Percentiles rank a stretch among this genome's conserved stretches.
Conservation (phyloP, 2,113 vertebrate species). For the Felis chaus region DNA sequence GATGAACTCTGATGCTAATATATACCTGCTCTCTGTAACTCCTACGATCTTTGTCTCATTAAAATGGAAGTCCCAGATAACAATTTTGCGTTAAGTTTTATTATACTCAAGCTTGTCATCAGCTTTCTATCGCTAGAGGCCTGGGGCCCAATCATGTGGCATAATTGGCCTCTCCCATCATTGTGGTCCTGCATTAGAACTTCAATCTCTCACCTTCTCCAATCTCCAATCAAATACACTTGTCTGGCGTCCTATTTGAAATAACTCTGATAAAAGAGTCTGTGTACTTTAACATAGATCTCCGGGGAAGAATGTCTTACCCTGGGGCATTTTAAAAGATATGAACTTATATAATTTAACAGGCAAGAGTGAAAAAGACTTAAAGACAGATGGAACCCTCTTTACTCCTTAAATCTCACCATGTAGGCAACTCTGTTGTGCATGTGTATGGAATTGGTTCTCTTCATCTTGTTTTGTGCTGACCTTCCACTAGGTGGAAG, state of each 20-base stretch:
- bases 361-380: not conserved
- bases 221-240: not conserved
- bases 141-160: not conserved
- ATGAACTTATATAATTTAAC: not conserved
- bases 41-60: not conserved
- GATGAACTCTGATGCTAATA: not conserved
- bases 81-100: not conserved
- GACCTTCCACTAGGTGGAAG: constrained; percentile 44
- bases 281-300: not conserved
- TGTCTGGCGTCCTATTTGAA: not conserved
- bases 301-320: not conserved
- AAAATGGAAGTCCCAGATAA: not conserved
- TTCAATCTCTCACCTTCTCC: not conserved
- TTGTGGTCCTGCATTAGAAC: not conserved
- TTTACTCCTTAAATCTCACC: not conserved
- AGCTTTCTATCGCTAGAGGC: not conserved
- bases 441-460: not conserved
- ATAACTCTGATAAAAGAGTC: not conserved
- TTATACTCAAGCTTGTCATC: not conserved
- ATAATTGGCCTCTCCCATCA: not conserved
- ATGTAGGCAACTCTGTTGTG: not conserved
- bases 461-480: not conserved
- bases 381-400: not conserved
- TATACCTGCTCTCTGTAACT: not conserved
- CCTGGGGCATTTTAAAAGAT: not conserved